Evolutionary conservation across 2,888 invertebrate genomes (phyloP).

Genomic region (Synergus gifuensis): DNA sequence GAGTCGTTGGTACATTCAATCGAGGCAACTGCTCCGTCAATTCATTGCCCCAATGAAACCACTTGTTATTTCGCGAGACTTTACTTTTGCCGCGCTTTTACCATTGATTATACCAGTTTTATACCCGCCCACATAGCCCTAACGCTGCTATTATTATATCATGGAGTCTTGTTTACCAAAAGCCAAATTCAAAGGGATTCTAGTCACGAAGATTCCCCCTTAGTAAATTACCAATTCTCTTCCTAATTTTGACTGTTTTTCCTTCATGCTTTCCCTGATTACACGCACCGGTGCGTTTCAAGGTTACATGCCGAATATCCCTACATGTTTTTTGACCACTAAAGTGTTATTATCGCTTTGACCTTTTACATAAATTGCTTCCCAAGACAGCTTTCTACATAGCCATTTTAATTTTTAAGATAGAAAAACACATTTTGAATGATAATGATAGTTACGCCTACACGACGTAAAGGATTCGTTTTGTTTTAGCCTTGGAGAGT

Average conservation of each 20-base stretch:
- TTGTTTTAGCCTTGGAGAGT: conserved; percentile 8
- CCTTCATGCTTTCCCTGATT: background rate
- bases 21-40: conserved; percentile 19
- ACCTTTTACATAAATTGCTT: conserved; percentile 5
- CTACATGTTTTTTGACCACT: conserved; percentile 3
- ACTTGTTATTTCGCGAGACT: conserved; percentile 28
- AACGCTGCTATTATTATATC: conserved; percentile 22
- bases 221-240: background rate
- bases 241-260: conserved; percentile 5
- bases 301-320: background rate
- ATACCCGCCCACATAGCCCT: conserved; percentile 25
- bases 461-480: background rate
- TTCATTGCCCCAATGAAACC: conserved; percentile 24
- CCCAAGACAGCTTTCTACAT: background rate
- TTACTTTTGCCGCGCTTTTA: conserved; percentile 38
- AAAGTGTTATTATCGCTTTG: background rate
- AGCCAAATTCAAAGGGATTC: background rate
- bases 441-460: conserved; percentile 29
- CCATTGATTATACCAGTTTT: conserved; percentile 36
- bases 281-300: background rate
- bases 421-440: conserved; percentile 8
- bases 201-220: conserved; percentile 24
- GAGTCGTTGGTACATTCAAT: conserved; percentile 45
- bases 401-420: conserved; percentile 11
- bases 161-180: conserved; percentile 34